These are phyloP conservation scores for Chelonus formosanus DNA, from an alignment of 2,888 invertebrate genomes.

Conservation along the genomic window DNA sequence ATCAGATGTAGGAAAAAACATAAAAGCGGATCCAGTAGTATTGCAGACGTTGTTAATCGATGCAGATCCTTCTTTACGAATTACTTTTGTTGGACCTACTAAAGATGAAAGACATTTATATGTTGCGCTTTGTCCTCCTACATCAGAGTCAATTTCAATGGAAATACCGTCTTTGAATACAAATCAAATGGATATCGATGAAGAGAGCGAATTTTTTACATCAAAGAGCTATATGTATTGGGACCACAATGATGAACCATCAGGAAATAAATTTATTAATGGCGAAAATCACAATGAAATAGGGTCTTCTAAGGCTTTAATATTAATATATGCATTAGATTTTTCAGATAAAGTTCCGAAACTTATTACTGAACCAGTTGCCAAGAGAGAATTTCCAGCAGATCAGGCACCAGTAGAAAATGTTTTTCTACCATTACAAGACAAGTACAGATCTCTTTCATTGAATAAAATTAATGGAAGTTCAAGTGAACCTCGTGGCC, in stretches of 20 bases:
- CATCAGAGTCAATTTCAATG: constrained; percentile 48
- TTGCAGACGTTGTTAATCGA: constrained; percentile 58
- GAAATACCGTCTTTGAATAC: constrained; percentile 58
- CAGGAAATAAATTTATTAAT: constrained; percentile 68
- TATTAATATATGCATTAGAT: constrained; percentile 70
- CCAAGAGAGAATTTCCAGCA: constrained; percentile 70
- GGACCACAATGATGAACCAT: constrained; percentile 70
- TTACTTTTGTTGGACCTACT: constrained; percentile 54
- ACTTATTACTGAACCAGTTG: constrained; percentile 71
- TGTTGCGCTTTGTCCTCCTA: constrained; percentile 51
- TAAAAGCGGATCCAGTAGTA: constrained; percentile 57
- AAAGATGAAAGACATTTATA: constrained; percentile 58
- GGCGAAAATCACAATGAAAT: constrained; percentile 64
- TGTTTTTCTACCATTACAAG: constrained; percentile 72
- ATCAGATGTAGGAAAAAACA: constrained; percentile 51
- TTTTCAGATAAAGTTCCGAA: constrained; percentile 67
- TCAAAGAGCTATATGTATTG: constrained; percentile 68
- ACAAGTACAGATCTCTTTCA: constrained; percentile 46
- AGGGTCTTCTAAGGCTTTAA: constrained; percentile 60
- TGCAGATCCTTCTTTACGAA: constrained; percentile 53
- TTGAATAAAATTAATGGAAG: constrained; percentile 24
- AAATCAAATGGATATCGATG: constrained; percentile 62
- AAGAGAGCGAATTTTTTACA: constrained; percentile 58
- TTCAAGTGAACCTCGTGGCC: constrained; percentile 61
- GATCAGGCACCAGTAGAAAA: constrained; percentile 77